Evolutionary conservation across 1,140 invertebrate genomes (phyloP), one percentile per base, ranked within the genome.

Genomic region (Eurosta solidaginis): DNA sequence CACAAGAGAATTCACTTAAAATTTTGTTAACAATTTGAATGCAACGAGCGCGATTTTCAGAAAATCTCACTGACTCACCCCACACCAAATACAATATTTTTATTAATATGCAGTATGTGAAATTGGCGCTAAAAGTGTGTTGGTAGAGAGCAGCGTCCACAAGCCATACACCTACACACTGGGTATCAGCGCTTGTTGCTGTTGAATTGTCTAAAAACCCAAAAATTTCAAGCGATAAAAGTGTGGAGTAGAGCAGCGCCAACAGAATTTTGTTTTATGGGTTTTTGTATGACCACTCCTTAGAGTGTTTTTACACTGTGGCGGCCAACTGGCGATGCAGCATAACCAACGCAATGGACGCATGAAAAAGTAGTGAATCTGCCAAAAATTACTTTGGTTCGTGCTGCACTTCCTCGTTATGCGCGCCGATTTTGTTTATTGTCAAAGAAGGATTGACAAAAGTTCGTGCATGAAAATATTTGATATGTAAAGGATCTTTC

Each of bases 191-290:
- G 25, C 27, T 17, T n/a, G 36, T 14, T 7, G 27, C 33, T 68
- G 59, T 22, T 68, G 59, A 40, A 68, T 42, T 20, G 59, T 68
- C 33, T 20, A 40, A 68, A 63, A 68, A n/a, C 59, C 33, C 59
- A 68, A 68, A 68, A 40, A 68, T 68, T 42, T 17, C 59, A 68
- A 40, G 59, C 59, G n/a, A 68, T 68, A 68, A 68, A 68, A 40
- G 59, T n/a, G 33, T 68, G 33, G 14, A 68, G n/a, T n/a, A 14
- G 29, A 59, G 33, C 6, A 47, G 45, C 45, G 22, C 59, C 27
- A 59, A 40, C 12, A 20, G n/a, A 25, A 59, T 22, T 27, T 27
- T 36, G 17, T 9, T 29, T 17, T 5, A 47, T 4, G 4, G 7
- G 1, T 17, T n/a, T n/a, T 14, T 6, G 27, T 59, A 33, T 33